Conservation (phyloP, 2,113 vertebrate genomes). For the Peromyscus californicus region DNA sequence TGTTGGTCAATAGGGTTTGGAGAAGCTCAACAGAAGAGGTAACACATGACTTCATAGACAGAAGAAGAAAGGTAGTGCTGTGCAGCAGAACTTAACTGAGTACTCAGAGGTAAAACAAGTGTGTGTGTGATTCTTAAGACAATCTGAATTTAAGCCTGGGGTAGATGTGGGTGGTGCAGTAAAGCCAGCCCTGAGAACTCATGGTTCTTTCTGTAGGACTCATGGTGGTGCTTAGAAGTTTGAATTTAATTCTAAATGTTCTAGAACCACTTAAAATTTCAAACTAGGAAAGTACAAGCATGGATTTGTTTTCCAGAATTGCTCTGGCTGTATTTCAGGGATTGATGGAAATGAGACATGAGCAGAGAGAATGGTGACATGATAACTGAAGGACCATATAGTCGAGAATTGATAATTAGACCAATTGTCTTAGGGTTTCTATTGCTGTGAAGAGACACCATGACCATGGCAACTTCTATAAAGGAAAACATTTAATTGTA, state of each 20-base stretch:
- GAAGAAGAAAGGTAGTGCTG: too few relatives aligned
- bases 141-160: too few relatives aligned
- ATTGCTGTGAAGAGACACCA: neutral
- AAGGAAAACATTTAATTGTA: neutral
- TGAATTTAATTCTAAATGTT: neutral
- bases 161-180: accelerated
- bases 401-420: neutral
- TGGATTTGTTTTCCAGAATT: neutral
- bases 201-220: accelerated
- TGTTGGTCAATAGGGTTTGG: neutral
- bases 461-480: neutral
- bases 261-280: neutral
- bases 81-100: accelerated
- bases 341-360: too few relatives aligned
- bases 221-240: too few relatives aligned
- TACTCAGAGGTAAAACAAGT: neutral
- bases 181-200: accelerated
- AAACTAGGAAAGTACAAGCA: neutral
- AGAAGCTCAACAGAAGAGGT: neutral
- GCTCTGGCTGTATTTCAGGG: neutral
- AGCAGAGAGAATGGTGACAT: neutral
- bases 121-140: accelerated
- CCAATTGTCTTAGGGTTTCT: neutral
- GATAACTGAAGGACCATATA: too few relatives aligned
- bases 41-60: neutral